These are phyloP conservation scores for Bothrops alternatus DNA, from an alignment of 2,797 vertebrate species.

Conservation along the genomic window DNA sequence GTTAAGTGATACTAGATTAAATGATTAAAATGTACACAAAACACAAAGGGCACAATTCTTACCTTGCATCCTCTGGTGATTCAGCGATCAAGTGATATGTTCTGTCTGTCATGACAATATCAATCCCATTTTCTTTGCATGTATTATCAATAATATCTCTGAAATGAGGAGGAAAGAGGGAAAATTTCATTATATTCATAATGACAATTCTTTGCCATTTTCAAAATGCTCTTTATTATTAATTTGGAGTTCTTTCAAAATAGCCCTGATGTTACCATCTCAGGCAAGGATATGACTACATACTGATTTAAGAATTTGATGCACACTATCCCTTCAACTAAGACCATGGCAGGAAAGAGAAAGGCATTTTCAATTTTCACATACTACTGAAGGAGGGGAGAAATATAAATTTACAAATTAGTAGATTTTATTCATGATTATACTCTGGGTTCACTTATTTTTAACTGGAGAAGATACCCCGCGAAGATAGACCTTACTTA, in stretches of 20 bases:
- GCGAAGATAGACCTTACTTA: slow-evolving; percentile 65
- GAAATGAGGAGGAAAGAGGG: not conserved
- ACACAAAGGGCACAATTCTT: not conserved
- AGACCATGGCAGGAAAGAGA: not conserved
- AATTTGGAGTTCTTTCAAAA: not conserved
- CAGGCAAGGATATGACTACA: not conserved
- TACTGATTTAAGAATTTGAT: not conserved
- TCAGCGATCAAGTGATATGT: slow-evolving; percentile 93
- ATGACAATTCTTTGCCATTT: not conserved
- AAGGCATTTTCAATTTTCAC: not conserved
- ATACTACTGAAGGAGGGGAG: not conserved
- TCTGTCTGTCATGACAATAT: slow-evolving; percentile 85
- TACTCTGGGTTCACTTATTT: not conserved
- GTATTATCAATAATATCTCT: slow-evolving; percentile 94
- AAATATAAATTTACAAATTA: not conserved
- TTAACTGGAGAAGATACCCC: not conserved
- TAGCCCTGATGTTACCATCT: not conserved
- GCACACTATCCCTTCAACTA: not conserved
- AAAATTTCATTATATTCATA: not conserved
- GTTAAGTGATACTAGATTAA: not conserved
- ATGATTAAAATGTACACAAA: not conserved
- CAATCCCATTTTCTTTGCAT: slow-evolving; percentile 91
- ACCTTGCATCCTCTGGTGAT: slow-evolving; percentile 94
- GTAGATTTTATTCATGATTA: not conserved
- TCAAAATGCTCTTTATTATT: not conserved